These are phyloP conservation scores for Callithrix jacchus DNA, from an alignment of 2,113 vertebrate genomes.

Conservation along the genomic window DNA sequence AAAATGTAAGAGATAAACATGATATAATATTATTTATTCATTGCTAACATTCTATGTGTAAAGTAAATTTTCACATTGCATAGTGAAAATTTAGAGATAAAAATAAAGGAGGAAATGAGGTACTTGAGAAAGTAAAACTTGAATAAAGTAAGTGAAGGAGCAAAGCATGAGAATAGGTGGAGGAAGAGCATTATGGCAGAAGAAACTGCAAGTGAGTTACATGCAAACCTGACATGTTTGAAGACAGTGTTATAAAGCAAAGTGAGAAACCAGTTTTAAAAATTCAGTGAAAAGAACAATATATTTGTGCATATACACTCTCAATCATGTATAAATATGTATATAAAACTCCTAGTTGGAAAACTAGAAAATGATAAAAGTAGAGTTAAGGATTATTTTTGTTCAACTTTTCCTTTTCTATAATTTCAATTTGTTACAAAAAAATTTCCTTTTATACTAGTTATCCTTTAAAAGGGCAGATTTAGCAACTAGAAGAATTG, in stretches of 20 bases:
- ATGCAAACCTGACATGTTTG: not conserved
- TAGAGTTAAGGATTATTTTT: not conserved
- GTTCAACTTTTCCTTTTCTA: not conserved
- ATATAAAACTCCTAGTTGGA: not conserved
- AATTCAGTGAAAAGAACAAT: not conserved
- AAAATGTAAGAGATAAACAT: not conserved
- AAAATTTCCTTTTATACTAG: not conserved
- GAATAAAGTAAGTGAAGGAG: not conserved
- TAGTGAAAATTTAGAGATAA: not conserved
- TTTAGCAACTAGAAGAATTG: not conserved
- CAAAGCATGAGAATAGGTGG: not conserved
- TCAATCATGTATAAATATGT: not conserved
- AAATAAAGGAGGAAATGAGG: not conserved
- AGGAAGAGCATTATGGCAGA: not conserved
- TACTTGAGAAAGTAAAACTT: not conserved
- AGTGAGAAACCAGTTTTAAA: not conserved
- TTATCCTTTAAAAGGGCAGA: not conserved
- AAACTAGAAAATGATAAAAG: not conserved
- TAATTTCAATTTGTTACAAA: constrained; percentile 30
- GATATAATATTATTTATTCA: not conserved
- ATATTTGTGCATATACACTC: not conserved
- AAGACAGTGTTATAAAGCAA: not conserved
- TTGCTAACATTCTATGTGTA: not conserved
- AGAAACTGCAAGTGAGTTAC: not conserved
- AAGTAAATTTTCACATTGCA: not conserved